Conservation (phyloP, 2,797 vertebrate species). For the Eulemur mongoz region DNA sequence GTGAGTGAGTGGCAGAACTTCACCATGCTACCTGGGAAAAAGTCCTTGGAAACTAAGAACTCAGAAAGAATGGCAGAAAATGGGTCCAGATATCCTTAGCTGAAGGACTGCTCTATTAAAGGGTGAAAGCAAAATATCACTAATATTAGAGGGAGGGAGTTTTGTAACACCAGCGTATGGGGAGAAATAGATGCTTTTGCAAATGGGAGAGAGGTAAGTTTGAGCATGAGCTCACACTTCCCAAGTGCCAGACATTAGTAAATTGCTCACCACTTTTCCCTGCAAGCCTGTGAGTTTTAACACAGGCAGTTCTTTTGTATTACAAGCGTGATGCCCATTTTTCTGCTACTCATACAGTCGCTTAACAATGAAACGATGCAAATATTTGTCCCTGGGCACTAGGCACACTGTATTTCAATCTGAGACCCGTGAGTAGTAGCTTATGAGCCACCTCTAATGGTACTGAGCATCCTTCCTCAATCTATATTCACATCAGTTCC, state of each 20-base stretch:
- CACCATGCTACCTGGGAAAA: background rate
- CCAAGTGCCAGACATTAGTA: background rate
- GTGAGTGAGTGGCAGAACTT: background rate
- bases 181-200: background rate
- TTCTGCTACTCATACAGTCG: slow-evolving; percentile 50
- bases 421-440: slow-evolving; percentile 50
- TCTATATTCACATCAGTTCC: slow-evolving; percentile 79
- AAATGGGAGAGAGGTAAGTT: background rate
- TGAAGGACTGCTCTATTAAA: background rate
- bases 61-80: background rate
- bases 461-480: slow-evolving; percentile 42
- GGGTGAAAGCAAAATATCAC: background rate
- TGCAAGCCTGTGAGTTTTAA: slow-evolving; percentile 1
- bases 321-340: slow-evolving; percentile 53
- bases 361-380: slow-evolving; percentile 73
- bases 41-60: background rate
- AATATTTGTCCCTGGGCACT: slow-evolving; percentile 77
- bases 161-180: background rate
- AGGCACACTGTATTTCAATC: slow-evolving; percentile 74
- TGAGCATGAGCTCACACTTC: background rate
- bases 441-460: slow-evolving; percentile 75
- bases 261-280: background rate
- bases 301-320: slow-evolving; percentile 54
- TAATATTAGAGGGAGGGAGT: background rate
- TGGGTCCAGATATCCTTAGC: background rate